phyloP scores from a whole-genome alignment of 35 echinoderm and acorn worm genomes.

The Diadema setosum region DNA sequence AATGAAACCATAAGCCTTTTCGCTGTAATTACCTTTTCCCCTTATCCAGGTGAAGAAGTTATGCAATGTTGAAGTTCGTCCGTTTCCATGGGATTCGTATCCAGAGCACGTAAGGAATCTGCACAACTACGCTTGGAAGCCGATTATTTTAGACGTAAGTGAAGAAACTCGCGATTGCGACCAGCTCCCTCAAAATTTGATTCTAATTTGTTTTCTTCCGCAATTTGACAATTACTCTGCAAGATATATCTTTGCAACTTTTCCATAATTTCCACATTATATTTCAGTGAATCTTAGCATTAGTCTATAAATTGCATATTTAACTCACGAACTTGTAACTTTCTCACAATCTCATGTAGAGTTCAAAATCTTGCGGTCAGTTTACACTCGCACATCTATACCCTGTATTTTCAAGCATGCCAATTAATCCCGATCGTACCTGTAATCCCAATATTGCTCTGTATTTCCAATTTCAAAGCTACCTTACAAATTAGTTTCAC shows the following conservation, averaged over 20 bases:
- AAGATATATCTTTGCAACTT: background rate
- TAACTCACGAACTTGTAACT: no score
- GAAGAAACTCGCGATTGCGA: background rate
- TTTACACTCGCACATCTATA: no score
- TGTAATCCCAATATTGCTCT: no score
- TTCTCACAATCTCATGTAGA: no score
- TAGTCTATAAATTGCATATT: no score
- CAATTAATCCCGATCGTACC: no score
- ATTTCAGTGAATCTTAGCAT: background rate
- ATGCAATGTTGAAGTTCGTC: slow-evolving; percentile 61
- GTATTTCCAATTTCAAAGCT: no score
- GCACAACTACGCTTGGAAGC: slow-evolving; percentile 48
- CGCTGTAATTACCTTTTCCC: no score
- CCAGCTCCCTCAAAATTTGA: background rate
- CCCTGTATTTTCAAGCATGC: no score
- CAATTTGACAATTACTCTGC: background rate
- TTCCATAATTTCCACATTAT: background rate
- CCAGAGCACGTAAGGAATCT: slow-evolving; percentile 40
- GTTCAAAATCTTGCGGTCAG: no score
- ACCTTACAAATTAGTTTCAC: no score
- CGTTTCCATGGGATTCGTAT: slow-evolving; percentile 30
- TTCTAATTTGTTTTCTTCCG: background rate
- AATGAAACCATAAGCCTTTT: no score
- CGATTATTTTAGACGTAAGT: slow-evolving; percentile 66
- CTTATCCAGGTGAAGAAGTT: slow-evolving; percentile 19